Conservation (phyloP, 1,140 invertebrate genomes). For the Rhyacophila brunnea region DNA sequence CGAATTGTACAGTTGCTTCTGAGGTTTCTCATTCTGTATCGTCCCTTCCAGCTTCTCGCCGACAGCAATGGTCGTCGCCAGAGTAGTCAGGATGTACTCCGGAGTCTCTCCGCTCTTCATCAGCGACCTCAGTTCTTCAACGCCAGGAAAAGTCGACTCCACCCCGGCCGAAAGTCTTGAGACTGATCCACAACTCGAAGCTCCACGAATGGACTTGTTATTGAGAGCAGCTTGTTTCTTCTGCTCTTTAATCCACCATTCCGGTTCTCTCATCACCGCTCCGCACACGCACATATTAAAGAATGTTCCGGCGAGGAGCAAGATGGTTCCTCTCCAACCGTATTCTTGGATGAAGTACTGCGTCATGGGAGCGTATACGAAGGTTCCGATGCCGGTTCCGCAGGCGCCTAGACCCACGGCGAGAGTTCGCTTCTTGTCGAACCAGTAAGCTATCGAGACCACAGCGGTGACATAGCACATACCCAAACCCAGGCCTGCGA, state of each 20-base stretch:
- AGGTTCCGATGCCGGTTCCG: conserved; percentile 82
- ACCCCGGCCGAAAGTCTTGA: conserved; percentile 48
- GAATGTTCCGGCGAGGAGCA: conserved; percentile 80
- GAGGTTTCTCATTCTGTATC: conserved; percentile 41
- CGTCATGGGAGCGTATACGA: conserved; percentile 82
- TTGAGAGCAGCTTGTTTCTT: conserved; percentile 44
- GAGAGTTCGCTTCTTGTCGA: conserved; percentile 87
- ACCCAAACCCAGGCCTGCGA: conserved; percentile 82
- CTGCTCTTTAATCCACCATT: conserved; percentile 70
- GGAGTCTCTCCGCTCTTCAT: conserved; percentile 64
- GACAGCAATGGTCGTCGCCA: conserved; percentile 55
- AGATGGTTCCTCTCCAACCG: conserved; percentile 83
- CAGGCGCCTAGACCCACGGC: conserved; percentile 91
- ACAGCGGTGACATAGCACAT: conserved; percentile 88
- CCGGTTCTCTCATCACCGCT: conserved; percentile 82
- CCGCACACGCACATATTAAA: conserved; percentile 89
- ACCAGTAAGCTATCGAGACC: conserved; percentile 94
- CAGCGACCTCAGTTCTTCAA: conserved; percentile 66
- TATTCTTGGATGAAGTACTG: conserved; percentile 72
- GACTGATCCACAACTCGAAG: conserved; percentile 52
- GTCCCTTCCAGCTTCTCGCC: conserved; percentile 44
- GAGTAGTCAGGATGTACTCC: conserved; percentile 64
- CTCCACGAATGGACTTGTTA: conserved; percentile 43
- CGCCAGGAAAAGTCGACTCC: conserved; percentile 58
- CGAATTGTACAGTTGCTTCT: conserved; percentile 53